These are phyloP conservation scores for Hypsibius dujardini DNA, from an alignment of 1,140 invertebrate genomes.

Conservation along the genomic window DNA sequence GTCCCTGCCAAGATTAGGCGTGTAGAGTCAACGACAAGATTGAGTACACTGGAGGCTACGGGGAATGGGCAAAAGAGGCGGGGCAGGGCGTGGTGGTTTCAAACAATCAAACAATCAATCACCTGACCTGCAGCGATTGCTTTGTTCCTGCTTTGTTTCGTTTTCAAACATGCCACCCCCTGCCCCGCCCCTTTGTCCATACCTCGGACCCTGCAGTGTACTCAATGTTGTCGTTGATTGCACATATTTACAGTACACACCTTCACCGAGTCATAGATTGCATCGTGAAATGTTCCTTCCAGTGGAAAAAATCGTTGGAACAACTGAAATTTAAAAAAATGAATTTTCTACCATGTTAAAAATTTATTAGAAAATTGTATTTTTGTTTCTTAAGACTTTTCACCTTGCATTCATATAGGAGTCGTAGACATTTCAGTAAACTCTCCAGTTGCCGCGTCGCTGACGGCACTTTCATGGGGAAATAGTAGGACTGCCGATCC, in stretches of 20 bases:
- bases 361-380: background rate
- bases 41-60: no score
- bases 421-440: constrained; percentile 12
- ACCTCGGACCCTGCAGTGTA: no score
- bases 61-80: no score
- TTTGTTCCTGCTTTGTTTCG: no score
- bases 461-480: background rate
- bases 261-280: background rate
- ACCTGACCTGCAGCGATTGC: no score
- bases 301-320: constrained; percentile 13
- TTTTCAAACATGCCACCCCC: no score
- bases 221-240: no score
- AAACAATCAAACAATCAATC: no score
- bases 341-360: background rate
- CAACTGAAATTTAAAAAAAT: background rate
- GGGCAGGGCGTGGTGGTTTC: no score
- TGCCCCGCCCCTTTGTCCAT: no score
- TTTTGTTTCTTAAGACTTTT: background rate
- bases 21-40: no score
- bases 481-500: background rate
- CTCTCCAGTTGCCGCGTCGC: background rate
- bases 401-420: constrained; percentile 4
- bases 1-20: no score
- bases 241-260: background rate
- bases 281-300: background rate